A percentile compares a stretch with the other conserved stretches of the same genome.
Conservation (phyloP, 2,113 vertebrate species). For the Percina caprodes region DNA sequence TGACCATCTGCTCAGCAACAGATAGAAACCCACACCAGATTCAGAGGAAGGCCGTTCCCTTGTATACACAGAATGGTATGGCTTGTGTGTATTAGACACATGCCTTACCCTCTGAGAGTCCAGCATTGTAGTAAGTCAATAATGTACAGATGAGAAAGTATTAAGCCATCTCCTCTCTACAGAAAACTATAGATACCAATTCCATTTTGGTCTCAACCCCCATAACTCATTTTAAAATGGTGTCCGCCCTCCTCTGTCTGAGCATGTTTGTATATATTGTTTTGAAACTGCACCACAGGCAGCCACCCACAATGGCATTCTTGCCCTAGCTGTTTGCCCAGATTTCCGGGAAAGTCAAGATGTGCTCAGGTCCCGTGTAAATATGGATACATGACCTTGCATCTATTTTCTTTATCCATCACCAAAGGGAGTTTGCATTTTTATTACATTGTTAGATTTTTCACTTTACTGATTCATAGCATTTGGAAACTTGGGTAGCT, state of each 20-base stretch:
- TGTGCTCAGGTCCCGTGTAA: background rate
- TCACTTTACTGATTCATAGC: background rate
- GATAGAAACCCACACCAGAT: background rate
- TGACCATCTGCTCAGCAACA: conserved; percentile 19
- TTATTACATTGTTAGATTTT: background rate
- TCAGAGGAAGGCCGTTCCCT: background rate
- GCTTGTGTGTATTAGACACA: background rate
- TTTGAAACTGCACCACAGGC: conserved; percentile 21
- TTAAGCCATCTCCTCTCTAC: conserved; percentile 12
- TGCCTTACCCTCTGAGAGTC: conserved; percentile 12
- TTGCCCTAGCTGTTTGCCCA: conserved; percentile 1
- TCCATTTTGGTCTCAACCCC: background rate
- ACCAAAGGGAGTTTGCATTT: background rate
- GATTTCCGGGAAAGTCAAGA: conserved; percentile 16
- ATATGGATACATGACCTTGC: background rate
- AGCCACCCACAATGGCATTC: conserved; percentile 8
- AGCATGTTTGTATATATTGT: background rate
- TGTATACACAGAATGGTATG: background rate
- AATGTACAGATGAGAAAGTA: conserved; percentile 22
- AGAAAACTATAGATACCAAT: conserved; percentile 18
- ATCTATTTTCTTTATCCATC: background rate
- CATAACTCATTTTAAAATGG: conserved; percentile 28
- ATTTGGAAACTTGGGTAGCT: background rate
- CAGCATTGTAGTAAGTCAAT: conserved; percentile 9
- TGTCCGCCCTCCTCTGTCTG: conserved; percentile 9